Evolutionary conservation across 2,888 invertebrate species (phyloP).

Genomic region (Polydrusus pterygomalis): DNA sequence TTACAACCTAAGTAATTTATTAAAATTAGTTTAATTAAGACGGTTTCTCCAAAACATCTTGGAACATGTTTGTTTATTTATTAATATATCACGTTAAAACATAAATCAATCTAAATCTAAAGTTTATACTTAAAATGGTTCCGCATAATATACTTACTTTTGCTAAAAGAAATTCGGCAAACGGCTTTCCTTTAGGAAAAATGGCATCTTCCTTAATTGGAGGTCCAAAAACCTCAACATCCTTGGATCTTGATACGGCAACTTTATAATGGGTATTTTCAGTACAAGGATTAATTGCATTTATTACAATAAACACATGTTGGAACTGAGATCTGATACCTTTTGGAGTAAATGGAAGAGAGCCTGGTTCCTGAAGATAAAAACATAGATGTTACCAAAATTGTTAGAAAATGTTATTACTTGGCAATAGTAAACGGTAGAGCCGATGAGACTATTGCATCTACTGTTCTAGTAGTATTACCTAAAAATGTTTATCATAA

Average conservation of each 20-base stretch:
- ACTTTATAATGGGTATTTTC: conserved; percentile 93
- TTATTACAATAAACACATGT: conserved; percentile 95
- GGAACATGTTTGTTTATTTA: no score
- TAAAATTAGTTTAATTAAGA: no score
- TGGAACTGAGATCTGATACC: conserved; percentile 98
- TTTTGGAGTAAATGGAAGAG: conserved; percentile 93
- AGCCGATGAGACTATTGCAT: no score
- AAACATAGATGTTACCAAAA: not conserved
- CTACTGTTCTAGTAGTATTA: no score
- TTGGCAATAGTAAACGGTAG: no score
- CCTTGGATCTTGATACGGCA: conserved; percentile 83
- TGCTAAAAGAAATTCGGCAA: conserved; percentile 94
- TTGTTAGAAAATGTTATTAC: no score
- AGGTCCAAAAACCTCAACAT: conserved; percentile 97
- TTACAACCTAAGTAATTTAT: conserved; percentile 76
- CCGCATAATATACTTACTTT: conserved; percentile 78
- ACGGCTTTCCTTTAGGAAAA: conserved; percentile 92
- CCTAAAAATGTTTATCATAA: no score
- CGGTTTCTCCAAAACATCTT: no score
- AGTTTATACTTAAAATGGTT: no score
- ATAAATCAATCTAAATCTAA: no score
- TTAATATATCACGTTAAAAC: no score
- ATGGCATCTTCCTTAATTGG: conserved; percentile 90
- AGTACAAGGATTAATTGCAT: conserved; percentile 91
- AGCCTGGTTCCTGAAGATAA: conserved; percentile 82